Percentiles rank a stretch among this genome's conserved stretches.
Evolutionary conservation across 2,888 invertebrate genomes (phyloP).

Genomic region (Diadromus collaris): DNA sequence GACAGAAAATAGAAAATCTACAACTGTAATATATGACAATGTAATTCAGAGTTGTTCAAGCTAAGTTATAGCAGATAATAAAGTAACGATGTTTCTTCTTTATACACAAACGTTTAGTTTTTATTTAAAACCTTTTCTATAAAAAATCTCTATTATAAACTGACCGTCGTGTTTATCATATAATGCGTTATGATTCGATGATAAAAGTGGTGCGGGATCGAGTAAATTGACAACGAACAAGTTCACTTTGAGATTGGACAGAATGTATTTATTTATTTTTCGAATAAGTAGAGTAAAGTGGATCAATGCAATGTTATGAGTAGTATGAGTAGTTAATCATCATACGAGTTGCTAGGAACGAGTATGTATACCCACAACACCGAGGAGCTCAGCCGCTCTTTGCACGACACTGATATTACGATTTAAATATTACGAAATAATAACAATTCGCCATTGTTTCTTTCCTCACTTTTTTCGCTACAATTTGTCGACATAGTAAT

Average conservation of each 20-base stretch:
- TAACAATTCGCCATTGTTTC: constrained; percentile 61
- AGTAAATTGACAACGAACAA: constrained; percentile 26
- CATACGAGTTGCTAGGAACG: constrained; percentile 80
- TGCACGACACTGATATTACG: constrained; percentile 79
- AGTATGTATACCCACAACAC: constrained; percentile 80
- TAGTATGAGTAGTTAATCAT: constrained; percentile 79
- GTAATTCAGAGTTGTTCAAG: constrained; percentile 71
- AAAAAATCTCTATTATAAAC: background rate
- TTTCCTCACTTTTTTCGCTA: constrained; percentile 25
- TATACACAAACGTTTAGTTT: constrained; percentile 42
- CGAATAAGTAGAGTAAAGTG: constrained; percentile 79
- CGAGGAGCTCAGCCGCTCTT: constrained; percentile 78
- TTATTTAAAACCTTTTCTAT: background rate
- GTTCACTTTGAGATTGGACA: constrained; percentile 75
- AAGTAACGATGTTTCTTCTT: constrained; percentile 72
- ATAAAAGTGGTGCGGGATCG: background rate
- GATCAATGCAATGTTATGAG: constrained; percentile 79
- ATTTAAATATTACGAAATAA: constrained; percentile 76
- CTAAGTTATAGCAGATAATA: constrained; percentile 72
- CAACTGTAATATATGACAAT: constrained; percentile 70
- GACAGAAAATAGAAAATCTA: constrained; percentile 53
- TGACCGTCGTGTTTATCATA: background rate
- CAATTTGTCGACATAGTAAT: constrained; percentile 41
- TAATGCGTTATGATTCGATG: background rate
- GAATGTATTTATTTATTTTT: constrained; percentile 79